Evolutionary conservation across 1,140 invertebrate genomes (phyloP), one percentile per base, ranked within the genome.

Genomic region (Diachasma alloeum): DNA sequence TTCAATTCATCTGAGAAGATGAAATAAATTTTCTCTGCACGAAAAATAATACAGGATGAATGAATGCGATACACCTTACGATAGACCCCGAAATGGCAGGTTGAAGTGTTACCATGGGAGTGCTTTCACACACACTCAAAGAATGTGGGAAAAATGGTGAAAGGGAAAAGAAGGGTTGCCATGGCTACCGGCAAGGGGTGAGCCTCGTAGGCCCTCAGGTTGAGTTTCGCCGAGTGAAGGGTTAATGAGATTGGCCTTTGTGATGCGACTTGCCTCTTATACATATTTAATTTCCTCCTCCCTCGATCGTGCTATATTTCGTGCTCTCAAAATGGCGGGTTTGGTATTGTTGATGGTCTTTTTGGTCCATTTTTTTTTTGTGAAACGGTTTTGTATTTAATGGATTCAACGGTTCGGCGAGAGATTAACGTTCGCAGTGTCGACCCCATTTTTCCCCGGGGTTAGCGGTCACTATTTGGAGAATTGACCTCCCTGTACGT

Each of bases 181-280:
- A 87, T 88, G 86, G 77, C 73, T 82, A 88, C 87, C 56, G 66
- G 78, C 83, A 89, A 88, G 85, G 85, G 85, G 87, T 87, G 85
- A 83, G 77, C 72, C 76, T 39, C 5, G 17, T 63, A 80, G 77
- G 80, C 78, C 78, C 79, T 48, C 73, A 78, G 74, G 68, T 79
- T 78, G 79, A 81, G 82, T 83, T 81, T 75, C 77, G 78, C 76
- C 72, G 72, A 77, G 82, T 81, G 84, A 89, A 87, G 87, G 86
- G 87, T 88, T 89, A 89, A 89, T 87, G 85, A 89, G 85, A 87
- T 89, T 87, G 86, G 85, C 81, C 78, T 79, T 83, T 78, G 76
- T 79, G 76, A 82, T 77, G 75, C 76, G 75, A 83, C n/a, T 56
- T 24, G 24, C 22, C 15, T 26, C 59, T 26, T 31, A 63, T 63